Conservation (phyloP, 2,797 vertebrate genomes). For the Gorsachius magnificus region DNA sequence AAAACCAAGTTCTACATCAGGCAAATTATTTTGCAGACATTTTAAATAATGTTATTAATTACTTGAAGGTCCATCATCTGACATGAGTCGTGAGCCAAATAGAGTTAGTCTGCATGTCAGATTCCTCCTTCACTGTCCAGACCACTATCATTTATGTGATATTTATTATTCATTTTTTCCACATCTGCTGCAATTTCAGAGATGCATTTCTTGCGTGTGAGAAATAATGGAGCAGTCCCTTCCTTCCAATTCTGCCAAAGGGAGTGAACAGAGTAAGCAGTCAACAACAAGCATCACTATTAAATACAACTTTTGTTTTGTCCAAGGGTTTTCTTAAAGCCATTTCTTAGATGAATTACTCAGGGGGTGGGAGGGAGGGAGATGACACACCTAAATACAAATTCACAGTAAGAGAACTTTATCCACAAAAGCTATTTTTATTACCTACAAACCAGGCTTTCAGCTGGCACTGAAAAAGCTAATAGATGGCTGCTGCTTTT, state of each 20-base stretch:
- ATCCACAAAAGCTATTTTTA: not conserved
- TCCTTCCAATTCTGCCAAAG: constrained; percentile 33
- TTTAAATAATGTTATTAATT: constrained; percentile 7
- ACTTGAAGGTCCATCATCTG: constrained; percentile 4
- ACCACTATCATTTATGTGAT: constrained; percentile 6
- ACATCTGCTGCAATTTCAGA: constrained; percentile 49
- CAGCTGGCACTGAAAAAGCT: not conserved
- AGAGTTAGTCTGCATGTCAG: not conserved
- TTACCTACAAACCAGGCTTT: constrained; percentile 22
- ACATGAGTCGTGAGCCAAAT: constrained; percentile 20
- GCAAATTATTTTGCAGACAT: not conserved
- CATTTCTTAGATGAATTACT: not conserved
- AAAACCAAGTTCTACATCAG: not conserved
- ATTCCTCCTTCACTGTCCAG: not conserved
- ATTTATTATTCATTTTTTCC: constrained; percentile 51
- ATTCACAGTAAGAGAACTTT: not conserved
- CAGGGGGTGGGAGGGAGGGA: rapidly evolving
- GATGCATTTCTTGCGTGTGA: constrained; percentile 43
- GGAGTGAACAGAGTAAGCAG: constrained; percentile 18
- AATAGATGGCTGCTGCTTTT: not conserved
- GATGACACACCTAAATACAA: not conserved
- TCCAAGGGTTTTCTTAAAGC: not conserved
- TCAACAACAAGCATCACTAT: not conserved
- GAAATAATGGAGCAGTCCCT: constrained; percentile 33
- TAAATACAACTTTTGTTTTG: not conserved